Evolutionary conservation across 2,888 invertebrate genomes (phyloP).

Genomic region (Tromatobia lineatoria): DNA sequence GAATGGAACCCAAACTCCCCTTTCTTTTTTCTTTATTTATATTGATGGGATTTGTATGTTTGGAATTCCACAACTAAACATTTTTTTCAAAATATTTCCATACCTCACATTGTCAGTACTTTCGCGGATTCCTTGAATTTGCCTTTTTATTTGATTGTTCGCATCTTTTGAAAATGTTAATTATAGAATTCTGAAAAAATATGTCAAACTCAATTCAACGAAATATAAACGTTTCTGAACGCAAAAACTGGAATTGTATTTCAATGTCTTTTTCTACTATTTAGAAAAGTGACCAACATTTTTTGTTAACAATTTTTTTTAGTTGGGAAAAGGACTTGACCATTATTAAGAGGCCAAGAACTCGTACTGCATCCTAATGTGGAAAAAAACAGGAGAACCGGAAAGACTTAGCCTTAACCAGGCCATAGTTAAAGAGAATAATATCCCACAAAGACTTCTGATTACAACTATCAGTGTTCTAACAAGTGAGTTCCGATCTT

Average conservation of each 20-base stretch:
- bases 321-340: too few relatives aligned
- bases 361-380: background rate
- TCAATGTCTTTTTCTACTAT: too few relatives aligned
- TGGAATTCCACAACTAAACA: background rate
- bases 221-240: too few relatives aligned
- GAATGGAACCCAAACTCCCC: background rate
- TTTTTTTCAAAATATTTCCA: background rate
- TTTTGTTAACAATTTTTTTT: too few relatives aligned
- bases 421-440: background rate
- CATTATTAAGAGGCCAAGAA: too few relatives aligned
- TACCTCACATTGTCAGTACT: background rate
- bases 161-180: too few relatives aligned
- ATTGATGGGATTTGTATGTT: background rate
- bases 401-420: background rate
- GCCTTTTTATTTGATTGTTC: too few relatives aligned
- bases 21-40: background rate
- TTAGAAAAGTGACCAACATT: too few relatives aligned
- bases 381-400: background rate
- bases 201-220: too few relatives aligned
- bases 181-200: too few relatives aligned
- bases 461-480: constrained; percentile 40
- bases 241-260: too few relatives aligned
- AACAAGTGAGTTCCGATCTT: constrained; percentile 25
- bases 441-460: background rate
- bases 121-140: too few relatives aligned